These are phyloP conservation scores for Dexiosoma caninum DNA, from an alignment of 2,888 invertebrate species.

Conservation along the genomic window DNA sequence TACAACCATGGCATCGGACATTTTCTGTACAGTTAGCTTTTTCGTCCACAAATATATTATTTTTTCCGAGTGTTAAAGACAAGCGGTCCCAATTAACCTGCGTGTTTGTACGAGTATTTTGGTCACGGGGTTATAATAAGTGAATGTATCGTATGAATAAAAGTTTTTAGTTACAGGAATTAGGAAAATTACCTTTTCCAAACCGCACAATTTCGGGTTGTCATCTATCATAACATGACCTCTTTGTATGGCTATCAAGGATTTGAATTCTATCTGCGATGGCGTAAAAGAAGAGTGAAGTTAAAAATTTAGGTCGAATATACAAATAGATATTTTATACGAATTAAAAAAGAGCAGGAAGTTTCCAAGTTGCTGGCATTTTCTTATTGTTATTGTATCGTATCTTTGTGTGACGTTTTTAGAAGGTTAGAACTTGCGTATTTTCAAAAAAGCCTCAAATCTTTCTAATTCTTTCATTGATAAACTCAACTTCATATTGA, in stretches of 20 bases:
- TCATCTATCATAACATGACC: slow-evolving; percentile 90
- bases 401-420: too few relatives aligned
- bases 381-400: too few relatives aligned
- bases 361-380: too few relatives aligned
- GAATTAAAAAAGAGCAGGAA: too few relatives aligned
- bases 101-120: not conserved
- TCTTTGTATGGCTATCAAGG: slow-evolving; percentile 85
- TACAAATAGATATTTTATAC: too few relatives aligned
- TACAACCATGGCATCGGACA: slow-evolving; percentile 71
- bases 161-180: too few relatives aligned
- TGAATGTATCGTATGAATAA: not conserved
- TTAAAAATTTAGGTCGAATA: not conserved
- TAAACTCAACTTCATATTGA: too few relatives aligned
- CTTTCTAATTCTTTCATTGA: too few relatives aligned
- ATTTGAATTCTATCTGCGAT: slow-evolving; percentile 84
- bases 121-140: not conserved
- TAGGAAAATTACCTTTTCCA: slow-evolving; percentile 77
- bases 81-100: slow-evolving; percentile 75
- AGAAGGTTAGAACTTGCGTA: too few relatives aligned
- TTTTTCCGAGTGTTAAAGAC: slow-evolving; percentile 70
- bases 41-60: slow-evolving; percentile 67
- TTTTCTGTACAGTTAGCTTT: slow-evolving; percentile 65
- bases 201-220: slow-evolving; percentile 87
- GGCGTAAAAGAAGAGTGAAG: not conserved
- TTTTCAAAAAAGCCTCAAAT: too few relatives aligned